These are phyloP conservation scores for Aurelia aurita complex sp. Pacific DNA, from an alignment of 30 jellyfish, hydroid and myxozoan genomes.

Conservation along the genomic window DNA sequence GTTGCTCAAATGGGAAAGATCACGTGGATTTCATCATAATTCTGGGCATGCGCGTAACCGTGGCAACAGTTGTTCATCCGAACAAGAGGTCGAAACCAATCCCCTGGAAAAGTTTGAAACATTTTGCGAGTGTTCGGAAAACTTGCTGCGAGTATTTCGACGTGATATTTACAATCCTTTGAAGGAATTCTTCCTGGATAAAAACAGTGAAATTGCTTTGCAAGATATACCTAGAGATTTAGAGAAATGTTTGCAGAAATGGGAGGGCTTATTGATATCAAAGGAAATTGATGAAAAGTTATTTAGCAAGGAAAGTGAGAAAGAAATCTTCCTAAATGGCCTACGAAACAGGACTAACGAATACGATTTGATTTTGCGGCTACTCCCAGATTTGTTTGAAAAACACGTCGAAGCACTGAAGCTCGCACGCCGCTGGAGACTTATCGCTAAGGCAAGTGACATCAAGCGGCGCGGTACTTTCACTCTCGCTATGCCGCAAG, in stretches of 20 bases:
- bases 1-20: constrained; percentile 62
- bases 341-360: constrained; percentile 73
- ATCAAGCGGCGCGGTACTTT: constrained; percentile 86
- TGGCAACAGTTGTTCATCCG: constrained; percentile 68
- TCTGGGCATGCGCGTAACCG: constrained; percentile 55
- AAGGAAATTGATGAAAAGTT: constrained; percentile 60
- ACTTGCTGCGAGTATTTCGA: constrained; percentile 62
- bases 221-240: constrained; percentile 60
- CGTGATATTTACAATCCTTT: constrained; percentile 85
- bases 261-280: constrained; percentile 76
- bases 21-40: constrained; percentile 72
- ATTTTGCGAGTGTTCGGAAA: constrained; percentile 74
- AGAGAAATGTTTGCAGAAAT: constrained; percentile 69
- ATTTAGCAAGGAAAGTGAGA: constrained; percentile 82
- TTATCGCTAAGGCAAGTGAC: constrained; percentile 62
- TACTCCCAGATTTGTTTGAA: constrained; percentile 90
- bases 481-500: constrained; percentile 63
- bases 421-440: constrained; percentile 86
- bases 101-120: constrained; percentile 84
- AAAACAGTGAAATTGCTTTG: constrained; percentile 23
- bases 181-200: constrained; percentile 68
- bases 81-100: constrained; percentile 39
- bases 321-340: constrained; percentile 54
- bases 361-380: constrained; percentile 69
- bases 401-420: constrained; percentile 79